Evolutionary conservation across 2,797 vertebrate genomes (phyloP).

Genomic region (Tachyglossus aculeatus): DNA sequence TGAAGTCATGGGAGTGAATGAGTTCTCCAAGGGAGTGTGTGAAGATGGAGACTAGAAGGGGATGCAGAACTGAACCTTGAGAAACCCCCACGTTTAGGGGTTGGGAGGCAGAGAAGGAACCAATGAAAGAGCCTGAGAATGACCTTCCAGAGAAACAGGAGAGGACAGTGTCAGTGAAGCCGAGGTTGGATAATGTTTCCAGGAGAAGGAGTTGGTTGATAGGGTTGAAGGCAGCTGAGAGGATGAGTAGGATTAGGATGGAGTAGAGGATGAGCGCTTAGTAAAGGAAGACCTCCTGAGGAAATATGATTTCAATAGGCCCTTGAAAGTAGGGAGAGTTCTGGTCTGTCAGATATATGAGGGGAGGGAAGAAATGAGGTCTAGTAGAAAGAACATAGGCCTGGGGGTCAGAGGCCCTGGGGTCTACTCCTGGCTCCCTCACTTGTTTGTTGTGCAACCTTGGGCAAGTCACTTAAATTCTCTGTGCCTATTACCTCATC

Average conservation of each 20-base stretch:
- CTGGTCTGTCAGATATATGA: too few relatives aligned
- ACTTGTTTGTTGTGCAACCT: background rate
- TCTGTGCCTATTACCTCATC: background rate
- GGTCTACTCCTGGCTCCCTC: background rate
- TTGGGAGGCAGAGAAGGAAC: background rate
- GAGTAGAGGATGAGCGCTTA: background rate
- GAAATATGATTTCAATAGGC: too few relatives aligned
- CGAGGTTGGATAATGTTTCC: background rate
- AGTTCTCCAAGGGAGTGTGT: background rate
- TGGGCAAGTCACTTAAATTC: background rate
- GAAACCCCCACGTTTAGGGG: background rate
- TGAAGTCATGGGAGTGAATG: background rate
- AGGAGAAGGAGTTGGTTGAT: background rate
- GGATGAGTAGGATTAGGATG: background rate
- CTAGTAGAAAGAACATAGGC: background rate
- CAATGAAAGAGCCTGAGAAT: background rate
- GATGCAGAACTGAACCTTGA: background rate
- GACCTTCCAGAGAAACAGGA: background rate
- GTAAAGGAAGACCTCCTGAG: background rate
- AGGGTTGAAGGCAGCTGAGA: background rate
- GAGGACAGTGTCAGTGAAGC: conserved; percentile 6
- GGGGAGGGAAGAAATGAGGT: background rate
- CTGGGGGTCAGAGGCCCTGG: background rate
- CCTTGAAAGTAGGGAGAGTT: too few relatives aligned
- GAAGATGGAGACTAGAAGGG: background rate